These are phyloP conservation scores for Brachirus orientalis DNA, from an alignment of 2,113 vertebrate species.

Conservation along the genomic window DNA sequence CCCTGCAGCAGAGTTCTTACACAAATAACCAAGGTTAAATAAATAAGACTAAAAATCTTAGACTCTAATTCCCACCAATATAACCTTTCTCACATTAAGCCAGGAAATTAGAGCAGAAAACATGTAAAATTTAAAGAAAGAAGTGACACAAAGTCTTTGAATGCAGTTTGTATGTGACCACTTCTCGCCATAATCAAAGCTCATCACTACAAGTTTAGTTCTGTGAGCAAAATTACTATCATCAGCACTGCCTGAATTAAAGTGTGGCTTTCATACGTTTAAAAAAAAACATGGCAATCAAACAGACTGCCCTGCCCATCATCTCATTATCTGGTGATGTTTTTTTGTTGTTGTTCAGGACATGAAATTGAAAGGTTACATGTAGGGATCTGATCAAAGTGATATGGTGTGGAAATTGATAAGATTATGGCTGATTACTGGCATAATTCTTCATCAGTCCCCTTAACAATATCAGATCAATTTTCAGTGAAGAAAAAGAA, in stretches of 20 bases:
- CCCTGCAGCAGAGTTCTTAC: conserved; percentile 3
- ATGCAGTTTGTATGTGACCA: conserved; percentile 19
- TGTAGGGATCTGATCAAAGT: too few relatives aligned
- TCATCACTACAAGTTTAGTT: conserved; percentile 34
- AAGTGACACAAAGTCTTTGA: not conserved
- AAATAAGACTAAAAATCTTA: too few relatives aligned
- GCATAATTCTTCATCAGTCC: too few relatives aligned
- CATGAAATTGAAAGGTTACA: too few relatives aligned
- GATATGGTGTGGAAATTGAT: too few relatives aligned
- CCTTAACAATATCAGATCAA: too few relatives aligned
- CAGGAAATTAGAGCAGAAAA: not conserved
- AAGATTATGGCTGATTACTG: too few relatives aligned
- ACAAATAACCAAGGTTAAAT: conserved; percentile 13
- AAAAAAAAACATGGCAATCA: conserved; percentile 22
- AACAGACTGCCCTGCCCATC: conserved; percentile 10
- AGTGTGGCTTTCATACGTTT: conserved; percentile 23
- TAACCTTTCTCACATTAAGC: conserved; percentile 6
- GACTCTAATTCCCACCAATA: conserved; percentile 12
- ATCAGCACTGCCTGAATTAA: conserved; percentile 36
- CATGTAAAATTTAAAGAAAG: conserved; percentile 3
- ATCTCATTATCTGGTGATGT: conserved; percentile 23
- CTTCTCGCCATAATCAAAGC: conserved; percentile 28
- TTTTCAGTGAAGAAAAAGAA: too few relatives aligned
- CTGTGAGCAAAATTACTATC: conserved; percentile 25
- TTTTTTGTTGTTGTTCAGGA: conserved; percentile 8